A percentile compares a stretch with the other conserved stretches of the same genome.
phyloP scores from a whole-genome alignment of 2,888 invertebrate genomes.

The Pammene aurita region DNA sequence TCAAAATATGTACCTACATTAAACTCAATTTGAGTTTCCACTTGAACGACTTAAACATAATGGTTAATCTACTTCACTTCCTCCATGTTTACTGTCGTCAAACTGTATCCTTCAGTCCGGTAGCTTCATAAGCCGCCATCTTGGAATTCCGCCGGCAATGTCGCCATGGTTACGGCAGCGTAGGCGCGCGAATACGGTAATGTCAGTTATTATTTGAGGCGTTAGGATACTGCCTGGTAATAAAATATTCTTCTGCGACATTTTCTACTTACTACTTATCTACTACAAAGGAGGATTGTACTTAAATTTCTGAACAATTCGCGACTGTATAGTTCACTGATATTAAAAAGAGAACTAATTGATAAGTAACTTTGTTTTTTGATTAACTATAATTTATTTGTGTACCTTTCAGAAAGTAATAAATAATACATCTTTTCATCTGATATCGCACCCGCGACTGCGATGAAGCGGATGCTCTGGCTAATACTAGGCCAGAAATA shows the following conservation, averaged over 20 bases:
- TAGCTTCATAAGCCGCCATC: constrained; percentile 58
- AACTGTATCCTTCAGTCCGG: constrained; percentile 37
- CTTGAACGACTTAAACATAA: constrained; percentile 26
- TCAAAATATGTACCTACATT: constrained; percentile 15
- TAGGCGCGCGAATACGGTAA: constrained; percentile 52
- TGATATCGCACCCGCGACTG: constrained; percentile 35
- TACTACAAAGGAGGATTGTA: background rate
- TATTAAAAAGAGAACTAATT: no score
- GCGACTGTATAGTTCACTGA: no score
- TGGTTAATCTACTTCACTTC: constrained; percentile 35
- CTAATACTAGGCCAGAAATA: constrained; percentile 39
- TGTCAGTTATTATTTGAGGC: constrained; percentile 38
- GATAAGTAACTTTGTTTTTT: background rate
- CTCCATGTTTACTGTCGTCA: constrained; percentile 38
- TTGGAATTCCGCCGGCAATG: constrained; percentile 60
- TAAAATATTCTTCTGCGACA: constrained; percentile 2
- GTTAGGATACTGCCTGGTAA: constrained; percentile 17
- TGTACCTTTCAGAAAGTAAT: constrained; percentile 5
- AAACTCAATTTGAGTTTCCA: constrained; percentile 23
- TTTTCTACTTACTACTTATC: background rate
- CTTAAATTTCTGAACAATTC: no score
- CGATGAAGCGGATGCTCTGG: constrained; percentile 37
- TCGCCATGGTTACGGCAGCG: constrained; percentile 70
- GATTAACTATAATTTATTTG: background rate
- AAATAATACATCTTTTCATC: constrained; percentile 36